These are phyloP conservation scores for Lates calcarifer DNA, from an alignment of 2,113 vertebrate genomes.

Conservation along the genomic window DNA sequence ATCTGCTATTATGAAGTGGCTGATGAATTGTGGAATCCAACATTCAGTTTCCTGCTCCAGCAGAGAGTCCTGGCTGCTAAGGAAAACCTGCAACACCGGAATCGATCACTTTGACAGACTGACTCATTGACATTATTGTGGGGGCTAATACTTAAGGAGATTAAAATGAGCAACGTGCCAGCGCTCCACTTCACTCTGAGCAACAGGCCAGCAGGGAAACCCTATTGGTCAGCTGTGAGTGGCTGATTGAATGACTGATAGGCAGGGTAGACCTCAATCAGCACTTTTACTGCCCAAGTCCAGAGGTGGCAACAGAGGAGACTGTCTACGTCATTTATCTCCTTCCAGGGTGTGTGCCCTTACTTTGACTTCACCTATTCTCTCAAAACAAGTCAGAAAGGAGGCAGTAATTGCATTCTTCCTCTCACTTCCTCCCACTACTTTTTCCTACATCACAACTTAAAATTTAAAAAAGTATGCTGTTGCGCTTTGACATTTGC, in stretches of 20 bases:
- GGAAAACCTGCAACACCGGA: conserved; percentile 44
- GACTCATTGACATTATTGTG: conserved; percentile 63
- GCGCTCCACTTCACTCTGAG: conserved; percentile 64
- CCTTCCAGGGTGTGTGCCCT: not conserved
- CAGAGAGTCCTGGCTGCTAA: conserved; percentile 15
- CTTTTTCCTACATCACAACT: not conserved
- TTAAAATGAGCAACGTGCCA: conserved; percentile 81
- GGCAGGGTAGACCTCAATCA: conserved; percentile 48
- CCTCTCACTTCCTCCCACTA: not conserved
- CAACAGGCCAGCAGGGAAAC: conserved; percentile 49
- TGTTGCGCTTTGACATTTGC: not conserved
- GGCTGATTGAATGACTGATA: conserved; percentile 61
- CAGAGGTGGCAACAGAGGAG: conserved; percentile 23
- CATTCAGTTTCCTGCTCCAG: conserved; percentile 20
- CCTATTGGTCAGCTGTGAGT: conserved; percentile 60
- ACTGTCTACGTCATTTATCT: conserved; percentile 10
- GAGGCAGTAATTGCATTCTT: not conserved
- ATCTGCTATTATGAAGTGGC: conserved; percentile 39
- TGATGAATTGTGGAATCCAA: conserved; percentile 54
- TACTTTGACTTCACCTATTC: conserved; percentile 12
- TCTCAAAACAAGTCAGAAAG: not conserved
- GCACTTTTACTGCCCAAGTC: conserved; percentile 59
- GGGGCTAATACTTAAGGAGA: conserved; percentile 79
- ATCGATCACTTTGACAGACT: conserved; percentile 69
- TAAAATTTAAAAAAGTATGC: not conserved